phyloP scores from a whole-genome alignment of 2,888 invertebrate genomes.

The Smittia aterrima region DNA sequence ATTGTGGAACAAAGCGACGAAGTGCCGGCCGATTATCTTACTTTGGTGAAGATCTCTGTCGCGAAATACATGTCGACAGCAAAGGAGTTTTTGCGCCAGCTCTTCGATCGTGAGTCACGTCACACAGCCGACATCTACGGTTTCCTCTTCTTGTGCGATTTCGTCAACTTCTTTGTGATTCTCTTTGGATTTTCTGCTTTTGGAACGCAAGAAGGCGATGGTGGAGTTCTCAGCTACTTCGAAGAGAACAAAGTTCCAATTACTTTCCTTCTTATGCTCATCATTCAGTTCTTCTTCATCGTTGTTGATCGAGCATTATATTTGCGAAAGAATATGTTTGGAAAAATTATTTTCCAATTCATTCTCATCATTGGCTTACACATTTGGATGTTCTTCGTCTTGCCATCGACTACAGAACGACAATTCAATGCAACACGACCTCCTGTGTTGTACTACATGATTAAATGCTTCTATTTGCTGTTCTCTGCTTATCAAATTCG shows the following conservation, averaged over 20 bases:
- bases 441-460: slow-evolving; percentile 95
- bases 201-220: slow-evolving; percentile 85
- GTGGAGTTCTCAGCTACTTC: slow-evolving; percentile 85
- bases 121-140: slow-evolving; percentile 93
- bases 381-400: slow-evolving; percentile 89
- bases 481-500: slow-evolving; percentile 97
- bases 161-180: slow-evolving; percentile 93
- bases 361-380: slow-evolving; percentile 81
- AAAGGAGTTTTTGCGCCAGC: slow-evolving; percentile 46
- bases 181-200: slow-evolving; percentile 96
- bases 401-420: slow-evolving; percentile 86
- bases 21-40: slow-evolving; percentile 52
- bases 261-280: slow-evolving; percentile 86
- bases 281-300: slow-evolving; percentile 85
- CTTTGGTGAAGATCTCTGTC: slow-evolving; percentile 46
- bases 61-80: slow-evolving; percentile 73
- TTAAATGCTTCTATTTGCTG: slow-evolving; percentile 94
- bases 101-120: slow-evolving; percentile 75
- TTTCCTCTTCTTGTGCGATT: slow-evolving; percentile 98
- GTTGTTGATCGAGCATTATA: slow-evolving; percentile 89
- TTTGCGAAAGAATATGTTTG: slow-evolving; percentile 81
- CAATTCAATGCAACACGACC: slow-evolving; percentile 78
- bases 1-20: slow-evolving; percentile 55
- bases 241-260: slow-evolving; percentile 90
- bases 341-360: slow-evolving; percentile 84